Percentiles rank a stretch among this genome's conserved stretches.
Evolutionary conservation across 2,797 vertebrate genomes (phyloP).

Genomic region (Eospalax fontanierii): DNA sequence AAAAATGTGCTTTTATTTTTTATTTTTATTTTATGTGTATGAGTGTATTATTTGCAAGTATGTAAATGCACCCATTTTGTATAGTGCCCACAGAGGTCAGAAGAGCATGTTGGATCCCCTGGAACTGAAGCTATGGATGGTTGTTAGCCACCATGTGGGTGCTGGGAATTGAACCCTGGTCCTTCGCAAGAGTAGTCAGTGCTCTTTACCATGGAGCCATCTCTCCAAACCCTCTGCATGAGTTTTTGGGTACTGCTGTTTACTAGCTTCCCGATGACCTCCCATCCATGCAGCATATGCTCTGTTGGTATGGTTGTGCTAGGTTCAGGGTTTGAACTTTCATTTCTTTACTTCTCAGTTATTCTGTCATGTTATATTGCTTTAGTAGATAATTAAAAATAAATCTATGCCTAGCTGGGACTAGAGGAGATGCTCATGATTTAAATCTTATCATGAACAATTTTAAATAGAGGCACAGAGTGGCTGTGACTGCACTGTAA

Average conservation of each 20-base stretch:
- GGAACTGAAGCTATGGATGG: too few species aligned
- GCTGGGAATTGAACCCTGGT: too few species aligned
- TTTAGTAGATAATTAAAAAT: slow-evolving; percentile 46
- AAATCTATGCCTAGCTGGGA: not conserved
- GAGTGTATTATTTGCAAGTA: too few species aligned
- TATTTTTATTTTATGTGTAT: too few species aligned
- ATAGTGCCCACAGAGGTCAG: too few species aligned
- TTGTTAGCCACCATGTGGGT: too few species aligned
- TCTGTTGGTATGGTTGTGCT: not conserved
- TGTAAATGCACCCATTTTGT: too few species aligned
- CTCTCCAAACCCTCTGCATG: not conserved
- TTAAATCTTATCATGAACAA: not conserved
- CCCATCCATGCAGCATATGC: not conserved
- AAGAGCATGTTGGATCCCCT: too few species aligned
- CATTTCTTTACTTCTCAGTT: slow-evolving; percentile 8
- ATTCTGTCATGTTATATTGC: not conserved
- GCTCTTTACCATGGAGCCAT: too few species aligned
- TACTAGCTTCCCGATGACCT: not conserved
- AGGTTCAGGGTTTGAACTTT: not conserved
- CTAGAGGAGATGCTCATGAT: slow-evolving; percentile 18
- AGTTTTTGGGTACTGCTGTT: not conserved
- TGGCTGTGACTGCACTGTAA: rapidly evolving
- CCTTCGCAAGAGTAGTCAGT: too few species aligned
- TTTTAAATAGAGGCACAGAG: not conserved
- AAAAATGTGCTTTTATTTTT: too few species aligned